Evolutionary conservation across 2,888 invertebrate genomes (phyloP).

Genomic region (Tiliacea citrago): DNA sequence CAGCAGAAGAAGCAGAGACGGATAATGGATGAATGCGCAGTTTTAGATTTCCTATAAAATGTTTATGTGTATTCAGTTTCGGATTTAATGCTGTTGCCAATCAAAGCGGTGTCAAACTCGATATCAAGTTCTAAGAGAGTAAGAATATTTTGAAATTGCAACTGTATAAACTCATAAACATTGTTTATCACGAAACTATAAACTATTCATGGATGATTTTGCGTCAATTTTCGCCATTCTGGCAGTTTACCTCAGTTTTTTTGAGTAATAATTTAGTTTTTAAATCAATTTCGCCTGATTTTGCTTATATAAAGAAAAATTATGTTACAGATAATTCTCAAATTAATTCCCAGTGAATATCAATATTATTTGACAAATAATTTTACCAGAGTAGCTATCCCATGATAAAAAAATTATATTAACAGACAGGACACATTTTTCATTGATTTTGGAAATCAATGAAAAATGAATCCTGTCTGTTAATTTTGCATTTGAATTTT

Average conservation of each 20-base stretch:
- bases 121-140: not conserved
- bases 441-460: too few relatives aligned
- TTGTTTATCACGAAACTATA: not conserved
- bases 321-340: not conserved
- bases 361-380: not conserved
- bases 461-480: too few relatives aligned
- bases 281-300: not conserved
- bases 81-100: not conserved
- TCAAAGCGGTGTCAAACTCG: not conserved
- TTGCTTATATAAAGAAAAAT: not conserved
- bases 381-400: not conserved
- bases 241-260: too few relatives aligned
- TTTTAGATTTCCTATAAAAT: conserved; percentile 76
- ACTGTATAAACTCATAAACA: not conserved
- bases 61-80: not conserved
- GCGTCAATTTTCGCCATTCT: not conserved
- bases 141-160: not conserved
- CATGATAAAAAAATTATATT: conserved; percentile 12
- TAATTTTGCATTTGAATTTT: too few relatives aligned
- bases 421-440: not conserved
- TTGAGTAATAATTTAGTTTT: not conserved
- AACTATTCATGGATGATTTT: not conserved
- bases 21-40: conserved; percentile 78
- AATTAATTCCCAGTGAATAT: conserved; percentile 1
- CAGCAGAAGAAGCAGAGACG: conserved; percentile 71